A percentile compares a stretch with the other conserved stretches of the same genome.
Conservation (phyloP, 2,113 vertebrate genomes). For the Mystacornis crossleyi region DNA sequence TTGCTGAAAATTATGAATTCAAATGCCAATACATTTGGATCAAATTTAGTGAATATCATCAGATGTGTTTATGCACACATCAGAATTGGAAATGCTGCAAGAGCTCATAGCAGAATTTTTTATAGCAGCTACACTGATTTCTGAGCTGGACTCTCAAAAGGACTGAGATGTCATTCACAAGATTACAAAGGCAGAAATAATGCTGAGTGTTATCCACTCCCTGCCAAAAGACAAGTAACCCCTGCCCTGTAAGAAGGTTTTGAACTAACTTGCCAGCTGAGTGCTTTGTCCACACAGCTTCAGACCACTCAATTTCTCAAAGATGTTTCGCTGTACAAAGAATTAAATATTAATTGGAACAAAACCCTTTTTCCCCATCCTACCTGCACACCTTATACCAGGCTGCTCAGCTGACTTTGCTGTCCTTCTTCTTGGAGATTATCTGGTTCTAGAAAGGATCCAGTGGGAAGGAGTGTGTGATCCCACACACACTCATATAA, state of each 20-base stretch:
- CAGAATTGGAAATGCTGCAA: not conserved
- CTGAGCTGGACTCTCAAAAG: not conserved
- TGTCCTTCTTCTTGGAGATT: not conserved
- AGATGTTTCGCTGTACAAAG: not conserved
- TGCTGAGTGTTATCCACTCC: constrained; percentile 4
- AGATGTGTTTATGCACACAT: accelerated
- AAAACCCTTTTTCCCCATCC: not conserved
- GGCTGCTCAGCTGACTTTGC: not conserved
- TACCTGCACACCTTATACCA: not conserved
- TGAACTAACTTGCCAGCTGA: not conserved
- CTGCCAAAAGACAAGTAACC: not conserved
- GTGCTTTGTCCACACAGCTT: not conserved
- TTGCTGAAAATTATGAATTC: not conserved
- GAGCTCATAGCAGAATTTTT: not conserved
- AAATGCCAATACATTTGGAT: not conserved
- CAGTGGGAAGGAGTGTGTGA: not conserved
- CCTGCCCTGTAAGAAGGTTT: not conserved
- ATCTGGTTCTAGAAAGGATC: not conserved
- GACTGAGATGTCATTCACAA: constrained; percentile 9
- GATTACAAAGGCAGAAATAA: constrained; percentile 39
- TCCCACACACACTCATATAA: not conserved
- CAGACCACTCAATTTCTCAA: not conserved
- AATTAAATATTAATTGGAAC: not conserved
- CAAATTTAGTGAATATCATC: not conserved
- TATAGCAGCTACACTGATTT: not conserved